Percentiles rank a stretch among this genome's conserved stretches.
phyloP scores from a whole-genome alignment of 53 echinoderm and acorn worm genomes.

The Arbacia lixula region DNA sequence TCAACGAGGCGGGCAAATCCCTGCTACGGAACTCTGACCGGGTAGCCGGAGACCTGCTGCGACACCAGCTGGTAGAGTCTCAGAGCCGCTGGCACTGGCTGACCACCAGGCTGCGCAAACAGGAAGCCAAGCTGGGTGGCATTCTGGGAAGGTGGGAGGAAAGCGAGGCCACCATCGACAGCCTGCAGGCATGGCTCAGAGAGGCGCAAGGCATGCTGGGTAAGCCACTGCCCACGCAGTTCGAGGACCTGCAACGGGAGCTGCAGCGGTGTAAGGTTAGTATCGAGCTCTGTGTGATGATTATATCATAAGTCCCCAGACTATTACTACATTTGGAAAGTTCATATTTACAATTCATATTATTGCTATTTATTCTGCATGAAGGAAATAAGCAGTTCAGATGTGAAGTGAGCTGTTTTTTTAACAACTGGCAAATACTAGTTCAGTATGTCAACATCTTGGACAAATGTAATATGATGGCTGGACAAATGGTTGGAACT shows the following conservation, averaged over 20 bases:
- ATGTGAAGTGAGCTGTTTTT: too few species aligned
- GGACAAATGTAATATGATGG: too few species aligned
- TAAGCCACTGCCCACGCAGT: conserved; percentile 68
- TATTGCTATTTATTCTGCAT: too few species aligned
- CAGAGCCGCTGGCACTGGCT: conserved; percentile 90
- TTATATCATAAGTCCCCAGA: too few species aligned
- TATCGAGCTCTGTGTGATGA: too few species aligned
- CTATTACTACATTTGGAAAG: too few species aligned
- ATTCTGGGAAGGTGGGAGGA: conserved; percentile 82
- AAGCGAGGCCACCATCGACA: conserved; percentile 73
- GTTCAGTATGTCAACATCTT: too few species aligned
- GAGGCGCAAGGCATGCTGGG: conserved; percentile 66
- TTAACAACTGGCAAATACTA: too few species aligned
- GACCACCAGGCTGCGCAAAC: conserved; percentile 72
- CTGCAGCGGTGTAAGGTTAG: conserved; percentile 84
- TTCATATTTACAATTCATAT: too few species aligned
- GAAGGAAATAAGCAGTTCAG: too few species aligned
- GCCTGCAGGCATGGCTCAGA: conserved; percentile 80
- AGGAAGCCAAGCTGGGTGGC: conserved; percentile 64
- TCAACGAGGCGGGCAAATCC: conserved; percentile 86
- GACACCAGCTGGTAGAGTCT: conserved; percentile 71
- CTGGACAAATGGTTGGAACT: too few species aligned
- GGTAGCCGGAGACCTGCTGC: conserved; percentile 72
- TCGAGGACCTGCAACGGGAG: conserved; percentile 78
- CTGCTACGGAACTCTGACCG: conserved; percentile 85